Evolutionary conservation across 2,113 vertebrate genomes (phyloP), one percentile per base, ranked within the genome.

Genomic region (Ammodytes marinus): DNA sequence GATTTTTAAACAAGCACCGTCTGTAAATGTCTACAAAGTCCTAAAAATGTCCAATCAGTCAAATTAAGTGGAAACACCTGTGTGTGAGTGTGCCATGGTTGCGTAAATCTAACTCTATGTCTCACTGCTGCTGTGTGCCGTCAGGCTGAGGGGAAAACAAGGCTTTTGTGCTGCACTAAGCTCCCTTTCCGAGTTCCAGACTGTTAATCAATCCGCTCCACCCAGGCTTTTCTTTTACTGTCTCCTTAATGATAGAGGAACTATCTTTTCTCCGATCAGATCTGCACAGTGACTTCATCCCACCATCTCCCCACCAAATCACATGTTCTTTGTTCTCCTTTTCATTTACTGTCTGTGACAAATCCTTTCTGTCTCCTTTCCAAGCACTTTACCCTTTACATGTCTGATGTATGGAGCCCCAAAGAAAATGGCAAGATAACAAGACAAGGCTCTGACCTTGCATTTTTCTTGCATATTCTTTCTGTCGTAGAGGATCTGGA

Each of bases 41-140:
- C 35, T 55, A 6, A 9, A 55, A 65, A 77, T 40, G 45, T 17
- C 42, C 64, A 47, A 66, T 80, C 61, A 72, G 71, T 85, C 64
- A 86, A 2, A 70, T n/a, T 46, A 57, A 80, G 49, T 57, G 64
- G 37, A 50, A 69, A 61, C 53, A 80, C 67, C 68, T 79, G 76
- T 60, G 76, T 60, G 69, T 52, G 61, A 57, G 27, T 14, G 17
- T 3, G 4, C 4, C n/a, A 14, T 5, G 7, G 65, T 3, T 43
- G 11, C 53, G 27, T 6, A 59, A 79, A 71, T 71, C 35, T 11
- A 12, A 12, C 66, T 19, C 61, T n/a, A 1, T 60, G 19, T 65
- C 14, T 59, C 35, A 35, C 12, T 45, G 50, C 12, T 45, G 50
- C 19, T 50, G 11, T 52, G 50, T 45, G 54, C 50, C 12, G 11